A percentile compares a stretch with the other conserved stretches of the same genome.
These are phyloP conservation scores for Reticulitermes lucifugus DNA, from an alignment of 2,888 invertebrate species.

Conservation along the genomic window DNA sequence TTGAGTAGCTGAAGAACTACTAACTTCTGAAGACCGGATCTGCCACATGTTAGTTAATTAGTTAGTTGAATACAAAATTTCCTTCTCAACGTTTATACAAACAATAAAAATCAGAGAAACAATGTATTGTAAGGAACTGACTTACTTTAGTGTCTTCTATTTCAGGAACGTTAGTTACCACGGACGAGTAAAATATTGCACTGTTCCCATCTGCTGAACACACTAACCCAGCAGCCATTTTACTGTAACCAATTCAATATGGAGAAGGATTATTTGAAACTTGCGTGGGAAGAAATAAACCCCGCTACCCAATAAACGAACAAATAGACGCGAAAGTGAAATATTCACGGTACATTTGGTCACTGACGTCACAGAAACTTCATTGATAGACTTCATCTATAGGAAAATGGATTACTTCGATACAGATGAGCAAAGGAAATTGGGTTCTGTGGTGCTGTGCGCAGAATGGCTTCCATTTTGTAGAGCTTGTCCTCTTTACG, in stretches of 20 bases:
- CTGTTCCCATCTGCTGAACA: not conserved
- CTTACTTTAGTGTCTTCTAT: no score
- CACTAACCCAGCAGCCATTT: not conserved
- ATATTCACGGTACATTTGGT: conserved; percentile 47
- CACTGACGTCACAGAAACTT: conserved; percentile 41
- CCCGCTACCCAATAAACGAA: conserved; percentile 1
- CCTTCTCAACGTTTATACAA: no score
- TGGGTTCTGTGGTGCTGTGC: not conserved
- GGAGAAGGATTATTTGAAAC: not conserved
- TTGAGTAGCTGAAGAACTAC: no score
- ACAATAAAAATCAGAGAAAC: no score
- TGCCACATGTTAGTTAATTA: no score
- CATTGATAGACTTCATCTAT: conserved; percentile 32
- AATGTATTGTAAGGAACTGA: no score
- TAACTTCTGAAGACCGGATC: no score
- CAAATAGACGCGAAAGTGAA: not conserved
- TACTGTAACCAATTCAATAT: not conserved
- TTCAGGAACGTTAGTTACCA: no score
- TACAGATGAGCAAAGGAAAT: conserved; percentile 10
- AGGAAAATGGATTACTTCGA: conserved; percentile 26
- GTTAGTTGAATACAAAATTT: no score
- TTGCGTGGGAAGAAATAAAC: not conserved
- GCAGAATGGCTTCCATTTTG: conserved; percentile 13
- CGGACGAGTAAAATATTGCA: not conserved
- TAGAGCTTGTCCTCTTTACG: not conserved